These are phyloP conservation scores for Hippocampus comes DNA, from an alignment of 2,113 vertebrate species.

Conservation along the genomic window DNA sequence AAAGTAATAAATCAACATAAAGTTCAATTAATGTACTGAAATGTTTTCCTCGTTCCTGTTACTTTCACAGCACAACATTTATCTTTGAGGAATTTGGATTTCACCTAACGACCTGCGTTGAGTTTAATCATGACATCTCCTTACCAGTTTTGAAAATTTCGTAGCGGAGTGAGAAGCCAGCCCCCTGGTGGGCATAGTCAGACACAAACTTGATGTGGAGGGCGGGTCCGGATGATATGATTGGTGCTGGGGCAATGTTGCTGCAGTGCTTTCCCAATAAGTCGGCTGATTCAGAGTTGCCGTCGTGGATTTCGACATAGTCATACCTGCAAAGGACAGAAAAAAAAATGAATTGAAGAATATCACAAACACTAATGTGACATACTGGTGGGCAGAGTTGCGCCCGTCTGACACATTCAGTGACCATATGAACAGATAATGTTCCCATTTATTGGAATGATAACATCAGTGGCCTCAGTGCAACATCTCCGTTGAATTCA, in stretches of 20 bases:
- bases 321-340: slow-evolving; percentile 81
- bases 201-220: slow-evolving; percentile 96
- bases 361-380: not conserved
- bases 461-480: not conserved
- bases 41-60: no score
- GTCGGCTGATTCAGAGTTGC: slow-evolving; percentile 84
- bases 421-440: not conserved
- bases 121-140: slow-evolving; percentile 14
- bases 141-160: slow-evolving; percentile 97
- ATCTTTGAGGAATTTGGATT: no score
- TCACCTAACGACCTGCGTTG: not conserved
- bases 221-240: slow-evolving; percentile 90
- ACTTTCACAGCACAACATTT: no score
- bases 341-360: not conserved
- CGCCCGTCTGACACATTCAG: not conserved
- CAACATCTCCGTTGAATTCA: not conserved
- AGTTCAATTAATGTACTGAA: no score
- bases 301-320: slow-evolving; percentile 95
- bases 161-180: slow-evolving; percentile 95
- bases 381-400: not conserved
- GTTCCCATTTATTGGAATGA: not conserved
- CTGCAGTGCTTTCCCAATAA: slow-evolving; percentile 95
- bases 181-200: slow-evolving; percentile 95
- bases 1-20: no score
- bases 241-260: slow-evolving; percentile 92